phyloP scores from a whole-genome alignment of 2,113 vertebrate species.

The Syngnathoides biaculeatus region DNA sequence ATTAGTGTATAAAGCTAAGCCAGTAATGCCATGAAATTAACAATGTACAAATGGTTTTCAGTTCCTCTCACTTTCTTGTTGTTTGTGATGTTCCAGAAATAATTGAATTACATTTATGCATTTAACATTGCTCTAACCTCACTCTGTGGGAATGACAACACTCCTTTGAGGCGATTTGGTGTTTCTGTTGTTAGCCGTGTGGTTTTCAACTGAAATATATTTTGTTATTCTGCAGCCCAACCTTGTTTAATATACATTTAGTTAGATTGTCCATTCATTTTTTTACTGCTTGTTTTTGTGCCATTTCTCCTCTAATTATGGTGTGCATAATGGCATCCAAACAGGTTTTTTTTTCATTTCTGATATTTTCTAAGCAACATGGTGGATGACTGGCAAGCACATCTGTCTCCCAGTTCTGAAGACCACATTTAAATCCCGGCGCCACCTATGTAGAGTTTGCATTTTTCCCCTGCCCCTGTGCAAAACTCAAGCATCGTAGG shows the following conservation, averaged over 20 bases:
- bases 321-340: too few relatives aligned
- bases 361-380: too few relatives aligned
- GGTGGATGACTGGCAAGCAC: too few relatives aligned
- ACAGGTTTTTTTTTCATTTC: background rate
- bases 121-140: constrained; percentile 47
- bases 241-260: constrained; percentile 17
- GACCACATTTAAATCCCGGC: too few relatives aligned
- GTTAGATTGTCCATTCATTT: constrained; percentile 6
- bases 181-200: constrained; percentile 23
- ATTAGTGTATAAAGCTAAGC: constrained; percentile 46
- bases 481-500: too few relatives aligned
- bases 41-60: constrained; percentile 17
- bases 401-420: too few relatives aligned
- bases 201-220: constrained; percentile 35
- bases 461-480: too few relatives aligned
- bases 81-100: constrained; percentile 27
- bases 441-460: too few relatives aligned
- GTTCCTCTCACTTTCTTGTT: constrained; percentile 34
- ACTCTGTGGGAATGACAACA: constrained; percentile 13
- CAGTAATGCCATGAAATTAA: constrained; percentile 31
- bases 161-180: background rate
- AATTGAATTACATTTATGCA: constrained; percentile 31
- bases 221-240: constrained; percentile 9
- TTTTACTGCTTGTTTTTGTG: background rate
- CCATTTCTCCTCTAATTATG: too few relatives aligned